phyloP scores from a whole-genome alignment of 1,140 invertebrate species.

The Amphibalanus amphitrite region DNA sequence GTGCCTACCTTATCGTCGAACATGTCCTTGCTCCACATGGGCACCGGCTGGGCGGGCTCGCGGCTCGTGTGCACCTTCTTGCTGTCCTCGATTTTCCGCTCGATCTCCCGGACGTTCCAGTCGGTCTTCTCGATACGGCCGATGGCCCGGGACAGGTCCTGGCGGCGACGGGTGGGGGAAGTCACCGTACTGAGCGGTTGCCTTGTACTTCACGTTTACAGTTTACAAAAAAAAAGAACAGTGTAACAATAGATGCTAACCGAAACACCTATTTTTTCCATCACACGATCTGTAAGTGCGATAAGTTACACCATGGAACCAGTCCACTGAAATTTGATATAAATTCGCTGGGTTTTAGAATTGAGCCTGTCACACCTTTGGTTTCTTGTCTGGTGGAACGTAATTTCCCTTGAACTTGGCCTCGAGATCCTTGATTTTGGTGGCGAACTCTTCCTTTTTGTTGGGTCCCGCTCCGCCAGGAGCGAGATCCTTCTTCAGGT shows the following conservation, averaged over 20 bases:
- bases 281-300: too few relatives aligned
- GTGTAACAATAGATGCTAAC: too few relatives aligned
- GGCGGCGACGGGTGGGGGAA: constrained; percentile 29
- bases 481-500: background rate
- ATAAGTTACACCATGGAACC: too few relatives aligned
- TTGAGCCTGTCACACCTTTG: background rate
- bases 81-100: constrained; percentile 66
- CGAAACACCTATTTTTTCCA: too few relatives aligned
- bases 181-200: too few relatives aligned
- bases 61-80: constrained; percentile 34
- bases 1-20: constrained; percentile 30
- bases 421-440: constrained; percentile 43
- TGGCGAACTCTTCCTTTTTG: constrained; percentile 11
- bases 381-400: background rate
- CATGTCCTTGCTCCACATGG: constrained; percentile 74
- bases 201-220: too few relatives aligned
- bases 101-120: constrained; percentile 81
- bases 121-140: constrained; percentile 61
- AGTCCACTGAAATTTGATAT: too few relatives aligned
- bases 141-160: constrained; percentile 66
- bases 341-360: too few relatives aligned
- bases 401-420: constrained; percentile 15
- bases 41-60: constrained; percentile 45
- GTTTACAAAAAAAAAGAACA: too few relatives aligned
- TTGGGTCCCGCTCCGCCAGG: background rate